These are phyloP conservation scores for Bombus confusus DNA, from an alignment of 1,140 invertebrate species.

Conservation along the genomic window DNA sequence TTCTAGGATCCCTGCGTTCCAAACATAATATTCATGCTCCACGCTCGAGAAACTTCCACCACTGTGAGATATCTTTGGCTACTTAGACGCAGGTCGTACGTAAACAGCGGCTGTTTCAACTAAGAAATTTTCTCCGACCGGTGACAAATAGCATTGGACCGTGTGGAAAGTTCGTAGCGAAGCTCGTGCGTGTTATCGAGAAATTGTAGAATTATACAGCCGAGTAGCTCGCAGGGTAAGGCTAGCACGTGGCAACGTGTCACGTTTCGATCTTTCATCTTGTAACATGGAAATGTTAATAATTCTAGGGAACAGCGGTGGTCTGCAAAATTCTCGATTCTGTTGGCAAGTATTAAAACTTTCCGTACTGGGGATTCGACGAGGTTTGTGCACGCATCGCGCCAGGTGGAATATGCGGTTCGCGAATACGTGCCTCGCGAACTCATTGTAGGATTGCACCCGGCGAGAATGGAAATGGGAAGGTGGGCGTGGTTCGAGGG, in stretches of 20 bases:
- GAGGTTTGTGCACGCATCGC: background rate
- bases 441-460: constrained; percentile 25
- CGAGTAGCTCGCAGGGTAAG: too few species aligned
- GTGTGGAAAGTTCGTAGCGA: too few species aligned
- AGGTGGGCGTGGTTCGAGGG: constrained; percentile 51
- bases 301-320: background rate
- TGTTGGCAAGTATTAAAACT: constrained; percentile 39
- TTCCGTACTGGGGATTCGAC: constrained; percentile 14
- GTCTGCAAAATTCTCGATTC: background rate
- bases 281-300: constrained; percentile 14
- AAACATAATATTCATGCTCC: background rate
- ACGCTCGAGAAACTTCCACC: background rate
- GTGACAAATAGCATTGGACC: background rate
- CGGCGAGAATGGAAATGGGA: constrained; percentile 57
- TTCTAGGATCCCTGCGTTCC: background rate
- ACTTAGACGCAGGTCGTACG: background rate
- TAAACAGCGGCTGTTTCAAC: too few species aligned
- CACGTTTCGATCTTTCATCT: background rate
- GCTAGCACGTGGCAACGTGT: background rate
- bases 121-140: background rate
- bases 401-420: constrained; percentile 26
- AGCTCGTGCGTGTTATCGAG: too few species aligned
- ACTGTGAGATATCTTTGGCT: background rate
- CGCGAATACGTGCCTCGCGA: constrained; percentile 26
- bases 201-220: too few species aligned